These are phyloP conservation scores for Phrynosoma platyrhinos DNA, from an alignment of 2,113 vertebrate species.

Conservation along the genomic window DNA sequence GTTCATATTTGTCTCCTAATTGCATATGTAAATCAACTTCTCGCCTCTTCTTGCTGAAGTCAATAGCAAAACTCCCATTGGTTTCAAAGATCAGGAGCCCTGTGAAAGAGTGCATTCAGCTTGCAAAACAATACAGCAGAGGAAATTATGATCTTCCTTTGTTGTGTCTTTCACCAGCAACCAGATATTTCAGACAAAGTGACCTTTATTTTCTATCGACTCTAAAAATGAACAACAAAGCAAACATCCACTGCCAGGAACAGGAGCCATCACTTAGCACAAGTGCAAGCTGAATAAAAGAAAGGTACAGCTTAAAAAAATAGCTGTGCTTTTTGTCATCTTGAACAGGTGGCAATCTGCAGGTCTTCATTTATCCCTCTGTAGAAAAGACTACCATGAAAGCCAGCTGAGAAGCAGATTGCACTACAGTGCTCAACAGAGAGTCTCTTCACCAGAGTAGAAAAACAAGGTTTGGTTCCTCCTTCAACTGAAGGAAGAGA, in stretches of 20 bases:
- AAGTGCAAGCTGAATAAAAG: not conserved
- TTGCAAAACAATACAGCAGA: slow-evolving; percentile 4
- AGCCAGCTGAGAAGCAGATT: not conserved
- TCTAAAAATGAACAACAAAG: slow-evolving; percentile 9
- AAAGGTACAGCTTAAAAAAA: not conserved
- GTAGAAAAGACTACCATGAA: not conserved
- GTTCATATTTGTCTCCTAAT: slow-evolving; percentile 16
- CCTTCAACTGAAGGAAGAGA: not conserved
- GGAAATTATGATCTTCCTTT: slow-evolving; percentile 30
- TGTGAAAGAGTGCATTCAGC: slow-evolving; percentile 19
- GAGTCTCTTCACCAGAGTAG: not conserved
- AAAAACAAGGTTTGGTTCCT: not conserved
- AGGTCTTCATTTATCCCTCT: not conserved
- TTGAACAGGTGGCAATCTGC: not conserved
- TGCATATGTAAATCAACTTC: slow-evolving; percentile 8
- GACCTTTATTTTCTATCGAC: slow-evolving; percentile 32
- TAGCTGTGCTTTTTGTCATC: accelerated
- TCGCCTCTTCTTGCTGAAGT: not conserved
- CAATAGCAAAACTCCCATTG: slow-evolving; percentile 8
- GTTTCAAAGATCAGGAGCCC: slow-evolving; percentile 9
- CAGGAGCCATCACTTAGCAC: slow-evolving; percentile 20
- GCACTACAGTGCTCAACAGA: slow-evolving; percentile 32
- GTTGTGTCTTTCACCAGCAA: not conserved
- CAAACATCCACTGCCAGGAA: not conserved
- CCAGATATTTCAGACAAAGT: slow-evolving; percentile 13